phyloP scores from a whole-genome alignment of 1,140 invertebrate species.

The Limonius californicus region DNA sequence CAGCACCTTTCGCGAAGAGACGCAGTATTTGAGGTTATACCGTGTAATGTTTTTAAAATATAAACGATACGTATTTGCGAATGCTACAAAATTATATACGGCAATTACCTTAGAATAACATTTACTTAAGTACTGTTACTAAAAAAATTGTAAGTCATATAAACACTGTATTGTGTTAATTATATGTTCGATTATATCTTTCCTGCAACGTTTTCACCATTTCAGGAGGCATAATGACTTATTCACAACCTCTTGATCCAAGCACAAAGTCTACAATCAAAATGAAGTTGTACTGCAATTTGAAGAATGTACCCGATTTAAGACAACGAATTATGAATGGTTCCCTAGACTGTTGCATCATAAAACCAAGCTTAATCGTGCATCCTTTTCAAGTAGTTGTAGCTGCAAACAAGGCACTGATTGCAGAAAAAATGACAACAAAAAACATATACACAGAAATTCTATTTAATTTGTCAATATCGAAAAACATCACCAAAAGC shows the following conservation, averaged over 20 bases:
- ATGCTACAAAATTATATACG: too few species aligned
- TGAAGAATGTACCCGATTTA: constrained; percentile 57
- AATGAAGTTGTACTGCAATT: constrained; percentile 56
- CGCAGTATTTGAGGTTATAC: too few species aligned
- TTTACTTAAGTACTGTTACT: too few species aligned
- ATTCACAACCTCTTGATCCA: constrained; percentile 46
- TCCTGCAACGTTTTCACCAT: too few species aligned
- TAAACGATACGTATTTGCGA: too few species aligned
- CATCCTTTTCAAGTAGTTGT: constrained; percentile 63
- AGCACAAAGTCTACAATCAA: constrained; percentile 50
- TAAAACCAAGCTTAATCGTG: constrained; percentile 59
- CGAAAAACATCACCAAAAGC: constrained; percentile 65
- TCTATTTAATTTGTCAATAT: constrained; percentile 63
- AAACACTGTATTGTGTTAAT: too few species aligned
- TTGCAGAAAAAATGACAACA: constrained; percentile 57
- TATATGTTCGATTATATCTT: too few species aligned
- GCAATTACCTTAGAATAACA: too few species aligned
- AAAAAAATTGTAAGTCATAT: too few species aligned
- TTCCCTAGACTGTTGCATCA: constrained; percentile 56
- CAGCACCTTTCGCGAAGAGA: too few species aligned
- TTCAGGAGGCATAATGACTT: constrained; percentile 18
- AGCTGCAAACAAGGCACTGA: constrained; percentile 64
- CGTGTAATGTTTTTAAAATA: too few species aligned
- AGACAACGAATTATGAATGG: constrained; percentile 52
- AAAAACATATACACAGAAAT: constrained; percentile 63